phyloP scores from a whole-genome alignment of 2,888 invertebrate species.

The Ichneumoninae sp. region DNA sequence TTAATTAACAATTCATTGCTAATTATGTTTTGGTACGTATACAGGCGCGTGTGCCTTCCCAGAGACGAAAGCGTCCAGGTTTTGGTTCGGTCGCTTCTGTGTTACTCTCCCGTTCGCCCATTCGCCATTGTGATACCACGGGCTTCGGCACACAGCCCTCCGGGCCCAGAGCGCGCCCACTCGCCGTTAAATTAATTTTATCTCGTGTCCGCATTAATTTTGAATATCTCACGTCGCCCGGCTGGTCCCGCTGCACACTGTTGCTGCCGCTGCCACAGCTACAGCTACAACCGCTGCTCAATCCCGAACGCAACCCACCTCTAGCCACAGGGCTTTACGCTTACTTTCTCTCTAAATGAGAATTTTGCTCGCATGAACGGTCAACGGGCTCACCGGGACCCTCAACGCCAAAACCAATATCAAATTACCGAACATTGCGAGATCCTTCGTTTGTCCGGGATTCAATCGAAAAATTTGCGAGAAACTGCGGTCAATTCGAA shows the following conservation, averaged over 20 bases:
- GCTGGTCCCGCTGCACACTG: slow-evolving; percentile 14
- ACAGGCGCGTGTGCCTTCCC: slow-evolving; percentile 71
- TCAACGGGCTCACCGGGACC: slow-evolving; percentile 40
- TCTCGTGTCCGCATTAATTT: slow-evolving; percentile 83
- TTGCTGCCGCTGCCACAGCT: not conserved
- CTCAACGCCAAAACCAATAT: slow-evolving; percentile 31
- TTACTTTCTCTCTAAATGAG: slow-evolving; percentile 68
- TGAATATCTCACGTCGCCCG: slow-evolving; percentile 71
- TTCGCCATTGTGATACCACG: slow-evolving; percentile 83
- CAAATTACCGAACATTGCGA: slow-evolving; percentile 8
- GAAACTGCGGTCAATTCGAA: not conserved
- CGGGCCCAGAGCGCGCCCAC: slow-evolving; percentile 76
- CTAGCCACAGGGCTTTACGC: slow-evolving; percentile 61
- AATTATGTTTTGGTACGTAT: slow-evolving; percentile 83
- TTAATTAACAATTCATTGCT: slow-evolving; percentile 84
- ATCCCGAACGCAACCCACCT: slow-evolving; percentile 2
- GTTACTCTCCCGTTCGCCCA: slow-evolving; percentile 69
- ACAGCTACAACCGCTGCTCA: not conserved
- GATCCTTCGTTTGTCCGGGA: not conserved
- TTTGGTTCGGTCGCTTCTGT: slow-evolving; percentile 75
- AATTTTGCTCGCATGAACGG: slow-evolving; percentile 52
- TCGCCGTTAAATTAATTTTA: slow-evolving; percentile 84
- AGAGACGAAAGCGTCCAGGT: slow-evolving; percentile 34
- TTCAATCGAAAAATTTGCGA: slow-evolving; percentile 5
- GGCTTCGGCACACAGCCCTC: slow-evolving; percentile 81